These are phyloP conservation scores for Globodera ellingtonae DNA, from an alignment of 1,140 invertebrate species.

Conservation along the genomic window DNA sequence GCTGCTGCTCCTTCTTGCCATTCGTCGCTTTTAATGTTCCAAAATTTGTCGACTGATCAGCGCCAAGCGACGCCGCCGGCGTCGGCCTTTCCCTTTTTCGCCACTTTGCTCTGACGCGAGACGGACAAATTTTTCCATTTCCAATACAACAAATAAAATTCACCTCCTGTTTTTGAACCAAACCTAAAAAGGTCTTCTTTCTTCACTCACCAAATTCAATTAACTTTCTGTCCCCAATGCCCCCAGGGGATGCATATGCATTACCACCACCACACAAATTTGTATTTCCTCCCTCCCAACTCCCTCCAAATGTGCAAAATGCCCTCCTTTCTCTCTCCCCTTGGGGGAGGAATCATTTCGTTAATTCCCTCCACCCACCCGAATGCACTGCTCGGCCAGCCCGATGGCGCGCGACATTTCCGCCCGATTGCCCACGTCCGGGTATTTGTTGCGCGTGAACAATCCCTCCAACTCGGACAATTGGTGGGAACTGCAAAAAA, in stretches of 20 bases:
- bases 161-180: slow-evolving; percentile 28
- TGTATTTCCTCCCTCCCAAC: too few species aligned
- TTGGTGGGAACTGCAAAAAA: slow-evolving; percentile 20
- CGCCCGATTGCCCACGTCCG: slow-evolving; percentile 27
- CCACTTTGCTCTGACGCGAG: slow-evolving; percentile 31
- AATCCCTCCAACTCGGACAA: slow-evolving; percentile 18
- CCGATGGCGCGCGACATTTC: slow-evolving; percentile 25
- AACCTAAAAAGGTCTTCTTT: slow-evolving; percentile 8
- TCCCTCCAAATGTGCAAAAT: too few species aligned
- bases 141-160: neutral
- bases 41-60: neutral
- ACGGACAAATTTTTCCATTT: neutral
- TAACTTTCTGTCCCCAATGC: slow-evolving; percentile 2
- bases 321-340: too few species aligned
- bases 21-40: neutral
- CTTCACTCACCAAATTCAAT: neutral
- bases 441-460: slow-evolving; percentile 27
- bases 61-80: neutral
- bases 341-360: too few species aligned
- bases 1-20: neutral
- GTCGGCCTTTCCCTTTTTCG: slow-evolving; percentile 26
- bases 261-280: neutral
- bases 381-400: slow-evolving; percentile 25
- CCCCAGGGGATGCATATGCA: neutral
- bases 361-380: too few species aligned